Conservation (phyloP, 2,113 vertebrate species). For the Gracilinanus agilis region DNA sequence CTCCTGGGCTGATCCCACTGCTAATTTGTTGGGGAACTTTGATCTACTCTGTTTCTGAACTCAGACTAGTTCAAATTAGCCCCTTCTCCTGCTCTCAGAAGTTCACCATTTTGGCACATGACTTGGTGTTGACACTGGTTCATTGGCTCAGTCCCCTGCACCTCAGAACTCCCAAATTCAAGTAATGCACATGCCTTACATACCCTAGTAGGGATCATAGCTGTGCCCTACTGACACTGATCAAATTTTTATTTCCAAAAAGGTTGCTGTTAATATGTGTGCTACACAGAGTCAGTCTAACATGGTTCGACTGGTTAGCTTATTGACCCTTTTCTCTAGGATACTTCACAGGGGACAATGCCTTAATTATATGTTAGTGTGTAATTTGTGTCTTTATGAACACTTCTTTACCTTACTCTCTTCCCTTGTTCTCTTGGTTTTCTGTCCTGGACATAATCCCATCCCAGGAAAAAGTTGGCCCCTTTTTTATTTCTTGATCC, state of each 20-base stretch:
- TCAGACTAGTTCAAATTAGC: neutral
- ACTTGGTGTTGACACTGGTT: neutral
- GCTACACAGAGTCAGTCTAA: neutral
- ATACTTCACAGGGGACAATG: neutral
- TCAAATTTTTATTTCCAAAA: neutral
- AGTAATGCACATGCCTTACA: neutral
- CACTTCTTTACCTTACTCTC: neutral
- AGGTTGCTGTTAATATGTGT: neutral
- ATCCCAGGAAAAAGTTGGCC: neutral
- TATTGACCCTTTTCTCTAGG: neutral
- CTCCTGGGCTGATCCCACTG: neutral
- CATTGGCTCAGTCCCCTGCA: neutral
- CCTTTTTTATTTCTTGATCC: neutral
- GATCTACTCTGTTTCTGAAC: neutral
- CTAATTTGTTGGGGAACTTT: neutral
- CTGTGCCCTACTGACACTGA: neutral
- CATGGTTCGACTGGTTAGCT: neutral
- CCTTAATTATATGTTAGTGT: conserved; percentile 13
- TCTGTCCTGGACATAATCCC: neutral
- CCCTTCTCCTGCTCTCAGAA: neutral
- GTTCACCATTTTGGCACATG: neutral
- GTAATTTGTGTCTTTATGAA: neutral
- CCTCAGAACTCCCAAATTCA: neutral
- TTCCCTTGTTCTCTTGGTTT: neutral
- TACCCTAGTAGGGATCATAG: neutral